Evolutionary conservation across 64 coral and sea anemone species (phyloP).

Genomic region (Dendrophyllia cribrosa): DNA sequence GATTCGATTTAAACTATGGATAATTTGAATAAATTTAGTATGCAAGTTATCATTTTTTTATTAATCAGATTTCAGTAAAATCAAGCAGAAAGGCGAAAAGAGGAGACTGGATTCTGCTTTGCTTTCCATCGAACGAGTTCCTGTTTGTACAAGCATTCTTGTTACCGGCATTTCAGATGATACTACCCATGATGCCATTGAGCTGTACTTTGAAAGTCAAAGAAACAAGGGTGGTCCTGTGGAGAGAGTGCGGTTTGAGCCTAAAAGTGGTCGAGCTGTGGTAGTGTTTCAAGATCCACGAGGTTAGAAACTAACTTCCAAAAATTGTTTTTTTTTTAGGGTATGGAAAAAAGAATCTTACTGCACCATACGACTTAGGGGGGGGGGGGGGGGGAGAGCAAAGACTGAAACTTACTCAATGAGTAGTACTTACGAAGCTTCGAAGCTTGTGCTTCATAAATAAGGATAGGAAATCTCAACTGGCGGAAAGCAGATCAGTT

Average conservation of each 20-base stretch:
- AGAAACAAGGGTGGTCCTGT: slow-evolving; percentile 65
- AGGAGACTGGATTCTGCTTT: slow-evolving; percentile 36
- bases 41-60: background rate
- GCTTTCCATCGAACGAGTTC: slow-evolving; percentile 35
- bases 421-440: no score
- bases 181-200: slow-evolving; percentile 74
- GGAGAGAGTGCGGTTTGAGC: slow-evolving; percentile 14
- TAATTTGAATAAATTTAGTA: no score
- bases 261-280: slow-evolving; percentile 42
- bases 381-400: no score
- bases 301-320: slow-evolving; percentile 16
- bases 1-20: no score
- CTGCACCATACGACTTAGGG: no score
- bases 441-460: no score
- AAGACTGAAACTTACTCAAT: no score
- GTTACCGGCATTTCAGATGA: slow-evolving; percentile 60
- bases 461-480: no score
- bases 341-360: background rate
- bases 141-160: slow-evolving; percentile 64
- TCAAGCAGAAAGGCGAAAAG: slow-evolving; percentile 47
- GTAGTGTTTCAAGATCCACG: slow-evolving; percentile 54
- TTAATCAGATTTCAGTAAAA: slow-evolving; percentile 60
- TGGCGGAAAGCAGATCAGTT: no score
- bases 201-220: slow-evolving; percentile 75
- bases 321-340: background rate